Evolutionary conservation across 2,113 vertebrate genomes (phyloP).

Genomic region (Trichechus manatus): DNA sequence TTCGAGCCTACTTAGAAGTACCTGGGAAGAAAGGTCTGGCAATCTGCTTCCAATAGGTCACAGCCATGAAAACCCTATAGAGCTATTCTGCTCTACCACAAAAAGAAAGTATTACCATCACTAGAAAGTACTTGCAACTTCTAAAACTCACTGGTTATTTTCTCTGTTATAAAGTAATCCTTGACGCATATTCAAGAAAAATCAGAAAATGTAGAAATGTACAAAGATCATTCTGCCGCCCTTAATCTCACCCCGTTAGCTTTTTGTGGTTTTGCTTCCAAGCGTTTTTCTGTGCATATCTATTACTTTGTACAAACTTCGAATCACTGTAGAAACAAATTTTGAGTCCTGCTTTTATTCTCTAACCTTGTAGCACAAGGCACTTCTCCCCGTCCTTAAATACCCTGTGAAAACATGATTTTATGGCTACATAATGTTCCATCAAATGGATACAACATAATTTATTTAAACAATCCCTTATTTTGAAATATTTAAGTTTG

Average conservation of each 20-base stretch:
- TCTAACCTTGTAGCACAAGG: conserved; percentile 60
- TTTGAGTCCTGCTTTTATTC: conserved; percentile 59
- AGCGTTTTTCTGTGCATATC: background rate
- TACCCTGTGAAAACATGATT: conserved; percentile 72
- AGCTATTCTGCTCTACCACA: background rate
- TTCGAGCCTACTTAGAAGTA: background rate
- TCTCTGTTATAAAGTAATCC: conserved; percentile 2
- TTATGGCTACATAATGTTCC: conserved; percentile 70
- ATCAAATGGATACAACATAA: conserved; percentile 41
- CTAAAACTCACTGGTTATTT: background rate
- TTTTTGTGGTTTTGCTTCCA: conserved; percentile 14
- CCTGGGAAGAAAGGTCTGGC: background rate
- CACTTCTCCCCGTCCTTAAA: conserved; percentile 61
- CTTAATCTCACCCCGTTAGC: background rate
- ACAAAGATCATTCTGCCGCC: background rate
- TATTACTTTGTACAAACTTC: conserved; percentile 28
- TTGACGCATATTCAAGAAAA: background rate
- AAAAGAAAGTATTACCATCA: background rate
- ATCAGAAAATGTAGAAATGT: background rate
- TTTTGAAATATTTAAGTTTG: conserved; percentile 45
- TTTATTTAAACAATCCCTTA: conserved; percentile 65
- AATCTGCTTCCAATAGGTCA: background rate
- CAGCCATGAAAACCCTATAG: background rate
- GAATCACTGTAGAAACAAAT: conserved; percentile 13
- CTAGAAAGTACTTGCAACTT: conserved; percentile 14